These are phyloP conservation scores for Caenorhabditis brenneri DNA, from an alignment of 1,140 invertebrate species.

Conservation along the genomic window DNA sequence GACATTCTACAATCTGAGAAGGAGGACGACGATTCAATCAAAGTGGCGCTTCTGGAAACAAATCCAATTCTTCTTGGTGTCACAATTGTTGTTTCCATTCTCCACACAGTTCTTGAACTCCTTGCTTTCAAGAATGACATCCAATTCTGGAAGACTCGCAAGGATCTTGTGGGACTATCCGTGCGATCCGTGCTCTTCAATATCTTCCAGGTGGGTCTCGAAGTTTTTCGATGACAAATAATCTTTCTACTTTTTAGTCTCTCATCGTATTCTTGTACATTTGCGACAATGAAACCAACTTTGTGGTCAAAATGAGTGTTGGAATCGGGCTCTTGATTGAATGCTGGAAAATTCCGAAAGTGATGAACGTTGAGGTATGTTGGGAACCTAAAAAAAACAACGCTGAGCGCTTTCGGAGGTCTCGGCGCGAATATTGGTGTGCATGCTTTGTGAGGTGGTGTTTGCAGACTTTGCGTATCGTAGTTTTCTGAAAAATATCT, in stretches of 20 bases:
- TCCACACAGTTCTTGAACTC: conserved; percentile 97
- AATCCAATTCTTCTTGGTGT: conserved; percentile 91
- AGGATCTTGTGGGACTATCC: conserved; percentile 81
- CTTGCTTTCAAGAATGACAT: conserved; percentile 99
- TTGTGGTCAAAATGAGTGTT: conserved; percentile 79
- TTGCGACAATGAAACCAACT: conserved; percentile 97
- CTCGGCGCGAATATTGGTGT: no score
- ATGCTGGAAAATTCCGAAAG: conserved; percentile 98
- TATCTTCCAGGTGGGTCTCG: conserved; percentile 77
- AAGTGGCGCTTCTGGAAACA: conserved; percentile 94
- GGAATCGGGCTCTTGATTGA: conserved; percentile 91
- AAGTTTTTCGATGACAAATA: neutral
- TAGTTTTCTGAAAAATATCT: no score
- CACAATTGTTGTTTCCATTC: conserved; percentile 88
- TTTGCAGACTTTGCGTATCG: no score
- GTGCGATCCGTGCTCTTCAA: conserved; percentile 54
- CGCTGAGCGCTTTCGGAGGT: no score
- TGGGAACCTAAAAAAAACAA: no score
- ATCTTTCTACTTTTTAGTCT: conserved; percentile 74
- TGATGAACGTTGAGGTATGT: conserved; percentile 62
- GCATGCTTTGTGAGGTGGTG: no score
- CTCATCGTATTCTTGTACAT: conserved; percentile 75
- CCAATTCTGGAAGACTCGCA: conserved; percentile 98
- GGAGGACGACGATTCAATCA: conserved; percentile 90
- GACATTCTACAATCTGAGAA: conserved; percentile 71